These are phyloP conservation scores for Elysia crispata DNA, from an alignment of 2,888 invertebrate species.

Conservation along the genomic window DNA sequence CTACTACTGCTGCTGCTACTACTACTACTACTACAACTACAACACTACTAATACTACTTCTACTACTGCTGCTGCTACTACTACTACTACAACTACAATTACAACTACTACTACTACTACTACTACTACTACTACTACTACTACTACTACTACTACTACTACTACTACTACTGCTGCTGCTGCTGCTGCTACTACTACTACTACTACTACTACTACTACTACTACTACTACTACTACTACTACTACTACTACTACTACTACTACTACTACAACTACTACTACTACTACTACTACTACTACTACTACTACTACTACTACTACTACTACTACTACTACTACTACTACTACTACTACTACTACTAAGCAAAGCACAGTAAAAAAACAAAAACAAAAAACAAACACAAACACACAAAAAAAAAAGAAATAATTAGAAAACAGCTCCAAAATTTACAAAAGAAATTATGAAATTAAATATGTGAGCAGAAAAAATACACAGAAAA, in stretches of 20 bases:
- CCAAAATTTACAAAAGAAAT: too few species aligned
- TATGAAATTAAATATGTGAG: too few species aligned
- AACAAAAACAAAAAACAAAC: too few species aligned
- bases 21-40: not conserved
- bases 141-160: not conserved
- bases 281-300: slow-evolving; percentile 9
- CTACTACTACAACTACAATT: not conserved
- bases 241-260: slow-evolving; percentile 4
- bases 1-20: not conserved
- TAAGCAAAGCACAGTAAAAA: too few species aligned
- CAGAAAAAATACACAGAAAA: too few species aligned
- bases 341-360: too few species aligned
- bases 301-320: slow-evolving; percentile 9
- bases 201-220: too few species aligned
- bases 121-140: not conserved
- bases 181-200: too few species aligned
- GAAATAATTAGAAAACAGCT: too few species aligned
- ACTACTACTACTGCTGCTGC: not conserved
- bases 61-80: not conserved
- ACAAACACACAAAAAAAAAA: too few species aligned
- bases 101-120: not conserved
- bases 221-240: slow-evolving; percentile 4
- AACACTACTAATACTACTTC: too few species aligned
- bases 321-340: slow-evolving; percentile 9
- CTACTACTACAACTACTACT: slow-evolving; percentile 9